Evolutionary conservation across 2,113 vertebrate genomes (phyloP).

Genomic region (Charadrius vociferus): DNA sequence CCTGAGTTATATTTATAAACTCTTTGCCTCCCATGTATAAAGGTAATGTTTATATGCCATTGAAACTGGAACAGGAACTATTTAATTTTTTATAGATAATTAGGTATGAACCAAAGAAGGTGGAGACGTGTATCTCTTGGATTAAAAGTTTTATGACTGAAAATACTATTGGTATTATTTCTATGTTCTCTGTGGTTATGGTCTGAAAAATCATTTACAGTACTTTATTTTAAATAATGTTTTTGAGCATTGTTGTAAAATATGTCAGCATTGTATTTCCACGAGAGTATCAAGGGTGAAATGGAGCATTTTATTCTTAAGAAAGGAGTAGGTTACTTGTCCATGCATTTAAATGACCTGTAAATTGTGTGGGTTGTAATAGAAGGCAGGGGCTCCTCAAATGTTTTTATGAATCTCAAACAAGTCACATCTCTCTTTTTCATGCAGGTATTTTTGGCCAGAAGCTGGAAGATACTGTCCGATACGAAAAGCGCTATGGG

Average conservation of each 20-base stretch:
- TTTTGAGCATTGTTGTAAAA: not conserved
- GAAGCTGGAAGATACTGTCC: slow-evolving; percentile 95
- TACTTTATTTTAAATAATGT: not conserved
- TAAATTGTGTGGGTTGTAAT: rapidly evolving
- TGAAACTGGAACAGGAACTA: not conserved
- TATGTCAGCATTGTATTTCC: not conserved
- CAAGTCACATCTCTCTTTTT: not conserved
- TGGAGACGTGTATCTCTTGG: not conserved
- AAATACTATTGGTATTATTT: not conserved
- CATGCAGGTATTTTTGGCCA: slow-evolving; percentile 94
- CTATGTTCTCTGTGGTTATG: not conserved
- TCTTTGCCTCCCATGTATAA: not conserved
- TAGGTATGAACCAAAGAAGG: not conserved
- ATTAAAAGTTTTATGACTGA: not conserved
- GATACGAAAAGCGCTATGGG: slow-evolving; percentile 90
- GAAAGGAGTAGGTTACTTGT: not conserved
- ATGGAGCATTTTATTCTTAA: not conserved
- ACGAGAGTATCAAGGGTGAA: not conserved
- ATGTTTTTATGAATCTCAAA: not conserved
- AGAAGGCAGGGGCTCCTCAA: not conserved
- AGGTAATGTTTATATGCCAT: not conserved
- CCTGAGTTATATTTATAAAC: not conserved
- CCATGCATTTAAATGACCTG: not conserved
- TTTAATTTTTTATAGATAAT: not conserved
- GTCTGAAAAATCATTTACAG: not conserved